These are phyloP conservation scores for Eulemur coronatus DNA, from an alignment of 2,797 vertebrate genomes.

Conservation along the genomic window DNA sequence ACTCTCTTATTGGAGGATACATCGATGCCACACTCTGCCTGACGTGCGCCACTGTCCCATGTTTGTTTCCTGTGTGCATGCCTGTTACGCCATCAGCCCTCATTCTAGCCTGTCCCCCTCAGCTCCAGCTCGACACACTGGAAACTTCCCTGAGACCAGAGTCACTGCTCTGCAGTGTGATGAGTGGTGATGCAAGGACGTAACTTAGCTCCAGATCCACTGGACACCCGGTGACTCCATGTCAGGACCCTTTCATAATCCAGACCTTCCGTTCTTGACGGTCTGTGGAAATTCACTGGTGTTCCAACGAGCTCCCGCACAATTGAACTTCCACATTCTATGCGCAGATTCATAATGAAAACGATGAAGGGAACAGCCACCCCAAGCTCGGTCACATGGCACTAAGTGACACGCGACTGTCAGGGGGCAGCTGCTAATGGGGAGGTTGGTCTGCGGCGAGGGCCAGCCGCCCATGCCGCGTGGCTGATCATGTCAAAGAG, in stretches of 20 bases:
- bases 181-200: neutral
- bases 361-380: constrained; percentile 31
- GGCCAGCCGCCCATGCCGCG: constrained; percentile 53
- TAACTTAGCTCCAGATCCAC: neutral
- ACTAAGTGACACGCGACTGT: constrained; percentile 54
- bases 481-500: constrained; percentile 60
- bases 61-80: neutral
- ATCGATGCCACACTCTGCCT: neutral
- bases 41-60: fast-evolving
- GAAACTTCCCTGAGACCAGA: constrained; percentile 32
- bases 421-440: constrained; percentile 50
- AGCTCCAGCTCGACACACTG: neutral
- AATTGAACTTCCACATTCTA: constrained; percentile 24
- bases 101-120: constrained; percentile 44
- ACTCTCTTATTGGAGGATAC: neutral
- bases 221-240: neutral
- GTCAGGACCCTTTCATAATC: neutral
- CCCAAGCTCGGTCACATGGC: constrained; percentile 55
- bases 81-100: constrained; percentile 1
- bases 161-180: neutral
- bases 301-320: neutral
- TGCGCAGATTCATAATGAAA: constrained; percentile 38
- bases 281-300: constrained; percentile 31
- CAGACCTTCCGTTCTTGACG: neutral
- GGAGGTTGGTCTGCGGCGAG: constrained; percentile 55